phyloP scores from a whole-genome alignment of 1,140 invertebrate genomes.

The Neodiprion lecontei region DNA sequence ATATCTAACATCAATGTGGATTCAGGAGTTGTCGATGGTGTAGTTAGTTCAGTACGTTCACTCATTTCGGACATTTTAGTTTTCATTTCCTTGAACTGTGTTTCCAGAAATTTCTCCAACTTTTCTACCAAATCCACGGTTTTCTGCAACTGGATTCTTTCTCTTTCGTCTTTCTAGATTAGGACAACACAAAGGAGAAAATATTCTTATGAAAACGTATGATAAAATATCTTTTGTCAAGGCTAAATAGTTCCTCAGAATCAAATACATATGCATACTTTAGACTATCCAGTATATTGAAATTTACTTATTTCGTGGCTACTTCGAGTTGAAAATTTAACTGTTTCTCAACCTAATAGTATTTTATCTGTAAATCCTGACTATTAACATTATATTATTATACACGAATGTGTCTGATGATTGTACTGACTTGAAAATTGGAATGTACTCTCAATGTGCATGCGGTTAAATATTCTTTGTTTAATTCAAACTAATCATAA shows the following conservation, averaged over 20 bases:
- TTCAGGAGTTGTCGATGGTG: slow-evolving; percentile 35
- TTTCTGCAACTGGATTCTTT: slow-evolving; percentile 73
- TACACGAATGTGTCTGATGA: no score
- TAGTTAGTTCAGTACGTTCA: slow-evolving; percentile 15
- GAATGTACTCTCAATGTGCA: no score
- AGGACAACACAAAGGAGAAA: slow-evolving; percentile 19
- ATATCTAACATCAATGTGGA: slow-evolving; percentile 62
- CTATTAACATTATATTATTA: no score
- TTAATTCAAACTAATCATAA: no score
- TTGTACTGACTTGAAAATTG: no score
- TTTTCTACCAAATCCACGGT: slow-evolving; percentile 71
- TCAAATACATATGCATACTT: slow-evolving; percentile 17
- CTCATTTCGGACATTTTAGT: slow-evolving; percentile 60
- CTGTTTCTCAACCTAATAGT: no score
- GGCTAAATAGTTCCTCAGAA: not conserved
- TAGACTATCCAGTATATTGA: not conserved
- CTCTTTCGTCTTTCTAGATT: slow-evolving; percentile 70
- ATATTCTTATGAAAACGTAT: slow-evolving; percentile 6
- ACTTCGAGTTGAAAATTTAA: no score
- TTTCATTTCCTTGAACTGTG: slow-evolving; percentile 63
- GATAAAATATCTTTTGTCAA: slow-evolving; percentile 10
- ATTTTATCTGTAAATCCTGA: no score
- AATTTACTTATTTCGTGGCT: no score
- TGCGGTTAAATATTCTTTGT: no score
- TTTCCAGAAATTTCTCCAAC: slow-evolving; percentile 69